Evolutionary conservation across 2,888 invertebrate genomes (phyloP), one percentile per base, ranked within the genome.

Genomic region (Caenorhabditis sp.): DNA sequence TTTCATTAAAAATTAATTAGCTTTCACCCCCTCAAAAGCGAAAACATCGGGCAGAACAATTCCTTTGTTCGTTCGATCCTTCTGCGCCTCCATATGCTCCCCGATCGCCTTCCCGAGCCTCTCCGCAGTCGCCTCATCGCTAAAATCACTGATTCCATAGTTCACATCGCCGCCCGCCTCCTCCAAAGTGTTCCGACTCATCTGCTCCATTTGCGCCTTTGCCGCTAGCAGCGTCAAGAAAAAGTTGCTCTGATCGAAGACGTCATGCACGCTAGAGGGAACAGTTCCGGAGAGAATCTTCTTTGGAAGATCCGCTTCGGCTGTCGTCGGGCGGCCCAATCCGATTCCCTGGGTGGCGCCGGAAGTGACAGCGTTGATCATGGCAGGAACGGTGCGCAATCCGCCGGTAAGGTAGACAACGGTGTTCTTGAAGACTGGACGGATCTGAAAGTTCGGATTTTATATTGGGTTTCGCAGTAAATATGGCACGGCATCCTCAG

Each of bases 261-360:
- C 37, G 47, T 74, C 77, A 51, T 74, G 60, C 18, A 72, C 50
- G 6, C 83, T 72, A 1, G 84, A 79, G 0, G 50, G 24, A 1
- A 72, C 82, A 1, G 47, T 11, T 11, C 83, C 81, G 2, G 22
- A 20, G n/a, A 87, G 69, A 40, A 87, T 82, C 53, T 87, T 87
- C 35, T 77, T 72, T 1, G 87, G 85, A 0, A 87, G 64, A 76
- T 87, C 85, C n/a, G 87, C 87, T 67, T 88, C 88, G 2, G 86
- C 87, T 5, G 88, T 84, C 0, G 69, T 64, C 11, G 88, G 86
- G 2, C 88, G 60, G 0, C 74, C 86, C 0, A 88, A 35, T 13
- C 87, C 86, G 47, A 88, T 82, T 51, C 88, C 88, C 32, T 88
- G 85, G 2, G 87, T 85, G 6, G 79, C 77, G 2, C 77, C 80